phyloP scores from a whole-genome alignment of 2,888 invertebrate genomes.

The Formica aserva region DNA sequence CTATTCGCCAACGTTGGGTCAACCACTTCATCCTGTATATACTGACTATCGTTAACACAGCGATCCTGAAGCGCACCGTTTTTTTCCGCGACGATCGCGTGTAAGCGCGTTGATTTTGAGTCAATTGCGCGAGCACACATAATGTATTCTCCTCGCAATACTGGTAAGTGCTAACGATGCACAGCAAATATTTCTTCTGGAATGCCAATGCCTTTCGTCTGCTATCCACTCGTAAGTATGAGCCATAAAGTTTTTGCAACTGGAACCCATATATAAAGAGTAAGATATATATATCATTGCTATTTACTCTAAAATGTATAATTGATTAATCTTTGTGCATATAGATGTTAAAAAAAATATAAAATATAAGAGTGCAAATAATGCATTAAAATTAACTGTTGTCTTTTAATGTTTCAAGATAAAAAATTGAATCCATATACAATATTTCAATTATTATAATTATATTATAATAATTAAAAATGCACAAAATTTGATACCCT shows the following conservation, averaged over 20 bases:
- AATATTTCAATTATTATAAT: constrained; percentile 3
- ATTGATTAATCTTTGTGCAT: background rate
- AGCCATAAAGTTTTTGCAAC: constrained; percentile 88
- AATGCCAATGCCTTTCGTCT: constrained; percentile 95
- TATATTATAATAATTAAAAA: constrained; percentile 19
- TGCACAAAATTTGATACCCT: constrained; percentile 56
- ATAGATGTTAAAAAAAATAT: background rate
- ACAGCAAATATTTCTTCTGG: constrained; percentile 95
- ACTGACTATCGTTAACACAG: constrained; percentile 87
- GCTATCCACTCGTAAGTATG: constrained; percentile 93
- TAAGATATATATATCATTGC: background rate
- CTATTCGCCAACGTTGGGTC: constrained; percentile 89
- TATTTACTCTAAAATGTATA: background rate
- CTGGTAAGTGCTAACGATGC: constrained; percentile 89
- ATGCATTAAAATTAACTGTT: background rate
- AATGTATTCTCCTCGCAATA: constrained; percentile 86
- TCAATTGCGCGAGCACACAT: constrained; percentile 83
- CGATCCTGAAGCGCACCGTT: constrained; percentile 86
- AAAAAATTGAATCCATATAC: background rate
- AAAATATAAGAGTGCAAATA: background rate
- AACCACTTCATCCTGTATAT: constrained; percentile 90
- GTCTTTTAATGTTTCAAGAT: background rate
- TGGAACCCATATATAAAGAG: constrained; percentile 69
- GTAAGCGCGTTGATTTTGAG: constrained; percentile 82
- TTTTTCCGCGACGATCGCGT: constrained; percentile 66